Evolutionary conservation across 2,113 vertebrate genomes (phyloP).

Genomic region (Polypterus senegalus): DNA sequence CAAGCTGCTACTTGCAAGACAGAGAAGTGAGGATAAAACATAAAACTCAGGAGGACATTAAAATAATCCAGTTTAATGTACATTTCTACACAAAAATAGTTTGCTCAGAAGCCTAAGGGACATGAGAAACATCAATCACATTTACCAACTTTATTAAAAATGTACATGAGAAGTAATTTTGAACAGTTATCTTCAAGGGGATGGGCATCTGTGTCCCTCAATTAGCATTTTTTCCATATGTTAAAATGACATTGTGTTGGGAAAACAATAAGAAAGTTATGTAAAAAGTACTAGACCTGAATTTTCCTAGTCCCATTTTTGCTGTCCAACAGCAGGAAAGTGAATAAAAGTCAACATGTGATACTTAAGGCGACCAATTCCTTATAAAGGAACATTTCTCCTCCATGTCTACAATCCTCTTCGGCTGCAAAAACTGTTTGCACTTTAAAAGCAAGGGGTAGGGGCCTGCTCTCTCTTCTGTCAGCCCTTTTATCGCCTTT

Average conservation of each 20-base stretch:
- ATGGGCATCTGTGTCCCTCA: no score
- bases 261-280: neutral
- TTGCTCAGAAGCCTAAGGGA: conserved; percentile 4
- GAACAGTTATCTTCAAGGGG: no score
- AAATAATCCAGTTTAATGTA: no score
- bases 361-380: conserved; percentile 3
- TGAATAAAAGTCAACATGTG: neutral
- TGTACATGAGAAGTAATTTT: neutral
- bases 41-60: no score
- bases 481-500: conserved; percentile 63
- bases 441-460: conserved; percentile 4
- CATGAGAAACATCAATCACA: neutral
- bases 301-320: neutral
- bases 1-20: no score
- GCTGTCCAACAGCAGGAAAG: neutral
- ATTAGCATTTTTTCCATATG: neutral
- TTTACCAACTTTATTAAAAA: conserved; percentile 10
- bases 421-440: neutral
- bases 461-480: conserved; percentile 55
- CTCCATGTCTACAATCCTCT: neutral
- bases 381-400: conserved; percentile 1
- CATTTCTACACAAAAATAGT: neutral
- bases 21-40: no score
- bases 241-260: conserved; percentile 5
- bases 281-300: conserved; percentile 5